Evolutionary conservation across 2,113 vertebrate genomes (phyloP), one percentile per base, ranked within the genome.

Genomic region (Gambusia holbrooki): DNA sequence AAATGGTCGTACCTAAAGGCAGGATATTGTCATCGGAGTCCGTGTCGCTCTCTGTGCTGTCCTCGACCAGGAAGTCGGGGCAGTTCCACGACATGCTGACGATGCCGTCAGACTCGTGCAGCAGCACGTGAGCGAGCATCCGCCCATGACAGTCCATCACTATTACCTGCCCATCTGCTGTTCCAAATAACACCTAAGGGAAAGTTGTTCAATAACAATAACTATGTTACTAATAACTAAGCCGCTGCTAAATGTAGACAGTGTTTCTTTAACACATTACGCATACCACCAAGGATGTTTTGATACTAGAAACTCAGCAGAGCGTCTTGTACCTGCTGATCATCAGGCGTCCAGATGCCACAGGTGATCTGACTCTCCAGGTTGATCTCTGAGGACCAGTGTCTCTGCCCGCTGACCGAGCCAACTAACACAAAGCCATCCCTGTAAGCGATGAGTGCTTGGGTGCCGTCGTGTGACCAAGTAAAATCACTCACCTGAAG

Each of bases 321-420:
- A 61, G 28, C 5, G 7, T 42, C 7, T 51, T 0, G 30, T 95
- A 98, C 98, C 97, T 99, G 98, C 79, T 99, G 98, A 86, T 99
- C 98, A 88, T 99, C 97, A 27, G 98, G 98, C 64, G 98, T 99
- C 98, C 98, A 99, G 94, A 99, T 99, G 65, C 98, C 98, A 93
- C 98, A 99, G 13, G 96, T 98, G 92, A 99, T 99, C 64, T 99
- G 98, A 91, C 98, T 99, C 92, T 99, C 98, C 93, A 99, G 82
- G 93, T 99, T 99, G 80, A 99, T 99, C 93, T 99, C 98, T 3
- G 98, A 99, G 73, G 98, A 99, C 98, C 98, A 99, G 90, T 99
- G 98, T 79, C 98, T 96, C n/a, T 99, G 98, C 69, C 98, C 98
- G 0, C 98, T 99, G 81, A 99, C 98, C 17, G 98, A 99, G 74